phyloP scores from a whole-genome alignment of 1,140 invertebrate species.

The Leptinotarsa lineolata region DNA sequence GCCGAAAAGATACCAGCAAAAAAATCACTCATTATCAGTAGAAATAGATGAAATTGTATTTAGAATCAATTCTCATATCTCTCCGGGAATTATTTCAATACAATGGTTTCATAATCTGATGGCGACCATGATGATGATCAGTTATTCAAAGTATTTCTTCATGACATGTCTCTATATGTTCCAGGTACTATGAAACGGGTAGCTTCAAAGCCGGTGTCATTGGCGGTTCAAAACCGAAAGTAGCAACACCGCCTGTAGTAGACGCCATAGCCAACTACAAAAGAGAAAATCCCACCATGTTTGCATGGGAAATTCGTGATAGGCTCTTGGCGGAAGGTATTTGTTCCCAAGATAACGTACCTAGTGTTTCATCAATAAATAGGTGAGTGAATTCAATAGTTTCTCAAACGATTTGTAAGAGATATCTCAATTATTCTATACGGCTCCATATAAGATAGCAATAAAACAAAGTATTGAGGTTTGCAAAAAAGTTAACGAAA shows the following conservation, averaged over 20 bases:
- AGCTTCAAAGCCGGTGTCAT: constrained; percentile 99
- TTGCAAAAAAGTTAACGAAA: too few relatives aligned
- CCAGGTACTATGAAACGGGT: constrained; percentile 97
- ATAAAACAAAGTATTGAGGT: too few relatives aligned
- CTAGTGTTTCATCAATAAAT: constrained; percentile 98
- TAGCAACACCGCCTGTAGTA: constrained; percentile 97
- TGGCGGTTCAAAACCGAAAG: constrained; percentile 98
- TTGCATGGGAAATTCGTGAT: constrained; percentile 99
- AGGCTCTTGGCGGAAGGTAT: constrained; percentile 94
- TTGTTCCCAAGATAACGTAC: constrained; percentile 98
- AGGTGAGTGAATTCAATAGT: constrained; percentile 70
- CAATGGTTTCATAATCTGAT: not conserved
- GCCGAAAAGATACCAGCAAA: too few relatives aligned
- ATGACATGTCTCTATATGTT: constrained; percentile 32
- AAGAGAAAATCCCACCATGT: constrained; percentile 98
- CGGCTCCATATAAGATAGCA: too few relatives aligned
- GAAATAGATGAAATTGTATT: not conserved
- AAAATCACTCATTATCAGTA: too few relatives aligned
- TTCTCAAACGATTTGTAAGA: too few relatives aligned
- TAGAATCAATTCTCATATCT: not conserved
- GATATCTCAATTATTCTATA: too few relatives aligned
- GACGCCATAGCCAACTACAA: constrained; percentile 99
- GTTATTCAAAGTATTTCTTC: too few relatives aligned
- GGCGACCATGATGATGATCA: constrained; percentile 21
- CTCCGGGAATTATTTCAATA: not conserved